Conservation (phyloP, 2,113 vertebrate species). For the Melanostigma gelatinosum region DNA sequence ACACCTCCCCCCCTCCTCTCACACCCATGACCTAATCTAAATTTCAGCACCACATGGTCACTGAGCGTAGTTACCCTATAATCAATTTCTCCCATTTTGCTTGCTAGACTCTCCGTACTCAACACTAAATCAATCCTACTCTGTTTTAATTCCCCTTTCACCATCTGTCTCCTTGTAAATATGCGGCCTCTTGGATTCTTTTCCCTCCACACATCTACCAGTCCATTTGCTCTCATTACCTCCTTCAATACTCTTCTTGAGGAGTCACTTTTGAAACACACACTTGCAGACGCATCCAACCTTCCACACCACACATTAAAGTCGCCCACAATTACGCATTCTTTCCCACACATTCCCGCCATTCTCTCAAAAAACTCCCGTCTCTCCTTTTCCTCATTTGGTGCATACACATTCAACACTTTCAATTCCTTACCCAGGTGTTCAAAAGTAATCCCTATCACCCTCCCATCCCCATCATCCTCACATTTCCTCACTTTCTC, state of each 20-base stretch:
- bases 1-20: too few species aligned
- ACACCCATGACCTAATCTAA: too few species aligned
- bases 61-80: too few species aligned
- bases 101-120: too few species aligned
- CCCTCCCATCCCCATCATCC: neutral
- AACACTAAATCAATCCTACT: too few species aligned
- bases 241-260: neutral
- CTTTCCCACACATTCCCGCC: neutral
- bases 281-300: neutral
- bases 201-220: too few species aligned
- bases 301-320: conserved; percentile 13
- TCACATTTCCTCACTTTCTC: neutral
- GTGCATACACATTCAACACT: neutral
- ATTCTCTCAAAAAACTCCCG: neutral
- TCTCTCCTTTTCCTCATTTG: neutral
- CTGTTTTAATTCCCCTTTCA: too few species aligned
- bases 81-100: too few species aligned
- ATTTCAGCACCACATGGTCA: too few species aligned
- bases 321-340: conserved; percentile 7
- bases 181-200: too few species aligned
- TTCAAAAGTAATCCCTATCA: neutral
- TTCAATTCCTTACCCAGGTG: neutral
- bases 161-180: too few species aligned
- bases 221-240: neutral
- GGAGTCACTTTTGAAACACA: neutral